Percentiles rank a stretch among this genome's conserved stretches.
Conservation (phyloP, 92 coral and sea anemone species). For the Montipora capitata region DNA sequence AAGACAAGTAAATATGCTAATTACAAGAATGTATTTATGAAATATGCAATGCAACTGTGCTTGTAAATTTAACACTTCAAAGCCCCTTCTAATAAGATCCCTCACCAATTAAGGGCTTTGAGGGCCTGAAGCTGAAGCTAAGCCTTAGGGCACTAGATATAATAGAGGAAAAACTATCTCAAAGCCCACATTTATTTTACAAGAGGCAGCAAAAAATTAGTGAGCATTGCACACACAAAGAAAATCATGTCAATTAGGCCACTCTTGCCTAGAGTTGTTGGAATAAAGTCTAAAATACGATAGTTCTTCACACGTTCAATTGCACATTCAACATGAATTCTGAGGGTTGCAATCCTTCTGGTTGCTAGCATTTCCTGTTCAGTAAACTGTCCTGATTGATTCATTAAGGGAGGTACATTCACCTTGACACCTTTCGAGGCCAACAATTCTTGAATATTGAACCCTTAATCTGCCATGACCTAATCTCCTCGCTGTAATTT, state of each 20-base stretch:
- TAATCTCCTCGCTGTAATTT: conserved; percentile 61
- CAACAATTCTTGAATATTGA: background rate
- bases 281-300: conserved; percentile 59
- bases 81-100: no score
- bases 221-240: conserved; percentile 61
- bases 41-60: no score
- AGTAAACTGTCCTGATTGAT: no score
- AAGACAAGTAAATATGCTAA: no score
- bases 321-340: conserved; percentile 65
- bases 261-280: conserved; percentile 61
- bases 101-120: no score
- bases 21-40: no score
- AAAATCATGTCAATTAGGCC: conserved; percentile 56
- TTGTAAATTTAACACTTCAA: no score
- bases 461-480: conserved; percentile 71
- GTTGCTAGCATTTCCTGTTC: conserved; percentile 31
- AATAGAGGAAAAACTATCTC: no score
- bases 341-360: conserved; percentile 45
- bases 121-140: no score
- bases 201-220: conserved; percentile 56
- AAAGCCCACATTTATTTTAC: background rate
- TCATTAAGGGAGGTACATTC: background rate
- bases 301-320: conserved; percentile 62
- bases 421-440: no score
- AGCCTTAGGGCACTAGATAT: no score